phyloP scores from a whole-genome alignment of 2,113 vertebrate species.

The Gulo gulo region DNA sequence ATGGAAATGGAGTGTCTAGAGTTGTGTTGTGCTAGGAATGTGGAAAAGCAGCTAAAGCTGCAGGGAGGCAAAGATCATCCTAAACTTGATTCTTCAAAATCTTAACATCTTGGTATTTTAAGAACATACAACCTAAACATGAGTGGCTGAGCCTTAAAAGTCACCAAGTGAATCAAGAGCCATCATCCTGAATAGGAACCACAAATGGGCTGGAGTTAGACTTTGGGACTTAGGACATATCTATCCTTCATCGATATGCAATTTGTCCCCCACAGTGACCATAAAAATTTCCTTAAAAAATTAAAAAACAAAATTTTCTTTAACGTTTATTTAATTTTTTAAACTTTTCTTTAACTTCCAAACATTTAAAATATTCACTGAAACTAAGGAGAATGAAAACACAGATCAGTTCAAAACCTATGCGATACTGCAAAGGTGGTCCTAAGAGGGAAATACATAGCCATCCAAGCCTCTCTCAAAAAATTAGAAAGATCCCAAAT shows the following conservation, averaged over 20 bases:
- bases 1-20: not conserved
- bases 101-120: constrained; percentile 2
- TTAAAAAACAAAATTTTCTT: not conserved
- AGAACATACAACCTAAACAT: not conserved
- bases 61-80: not conserved
- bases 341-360: not conserved
- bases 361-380: not conserved
- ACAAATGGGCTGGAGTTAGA: not conserved
- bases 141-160: not conserved
- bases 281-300: not conserved
- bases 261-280: not conserved
- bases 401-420: not conserved
- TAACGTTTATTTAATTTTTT: not conserved
- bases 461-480: not conserved
- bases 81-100: not conserved
- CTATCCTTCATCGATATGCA: not conserved
- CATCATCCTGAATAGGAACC: not conserved
- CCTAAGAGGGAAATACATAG: not conserved
- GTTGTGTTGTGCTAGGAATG: not conserved
- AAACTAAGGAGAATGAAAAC: not conserved
- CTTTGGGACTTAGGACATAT: not conserved
- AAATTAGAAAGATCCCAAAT: not conserved
- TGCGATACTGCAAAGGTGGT: not conserved
- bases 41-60: not conserved
- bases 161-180: not conserved